A percentile compares a stretch with the other conserved stretches of the same genome.
Evolutionary conservation across 2,113 vertebrate genomes (phyloP).

Genomic region (Embiotoca jacksoni): DNA sequence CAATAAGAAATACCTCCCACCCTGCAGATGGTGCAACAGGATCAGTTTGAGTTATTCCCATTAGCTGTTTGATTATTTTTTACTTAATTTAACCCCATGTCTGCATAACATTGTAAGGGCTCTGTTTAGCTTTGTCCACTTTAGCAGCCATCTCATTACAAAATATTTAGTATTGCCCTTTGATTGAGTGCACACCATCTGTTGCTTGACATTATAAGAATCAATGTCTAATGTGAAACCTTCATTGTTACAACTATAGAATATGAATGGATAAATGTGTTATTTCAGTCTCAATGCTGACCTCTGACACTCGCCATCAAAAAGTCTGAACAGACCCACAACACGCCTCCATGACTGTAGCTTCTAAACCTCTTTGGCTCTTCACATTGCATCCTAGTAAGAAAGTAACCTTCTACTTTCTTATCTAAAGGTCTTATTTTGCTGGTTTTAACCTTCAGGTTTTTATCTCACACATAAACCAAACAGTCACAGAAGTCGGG

Average conservation of each 20-base stretch:
- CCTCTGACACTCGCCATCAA: slow-evolving; percentile 27
- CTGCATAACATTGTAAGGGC: not conserved
- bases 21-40: not conserved
- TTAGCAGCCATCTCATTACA: slow-evolving; percentile 27
- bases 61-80: not conserved
- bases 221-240: slow-evolving; percentile 9
- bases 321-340: slow-evolving; percentile 7
- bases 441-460: no score
- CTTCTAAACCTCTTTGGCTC: slow-evolving; percentile 9
- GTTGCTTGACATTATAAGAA: slow-evolving; percentile 38
- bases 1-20: not conserved
- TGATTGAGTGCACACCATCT: slow-evolving; percentile 40
- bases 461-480: slow-evolving; percentile 13
- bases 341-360: not conserved
- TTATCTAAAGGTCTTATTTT: no score
- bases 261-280: slow-evolving; percentile 33
- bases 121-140: slow-evolving; percentile 14
- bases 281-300: slow-evolving; percentile 1
- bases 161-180: slow-evolving; percentile 25
- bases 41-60: not conserved
- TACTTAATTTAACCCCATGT: not conserved
- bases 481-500: slow-evolving; percentile 8
- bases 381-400: not conserved
- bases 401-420: not conserved
- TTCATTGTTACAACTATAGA: slow-evolving; percentile 8